Evolutionary conservation across 2,888 invertebrate genomes (phyloP).

Genomic region (Criorhina ranunculi): DNA sequence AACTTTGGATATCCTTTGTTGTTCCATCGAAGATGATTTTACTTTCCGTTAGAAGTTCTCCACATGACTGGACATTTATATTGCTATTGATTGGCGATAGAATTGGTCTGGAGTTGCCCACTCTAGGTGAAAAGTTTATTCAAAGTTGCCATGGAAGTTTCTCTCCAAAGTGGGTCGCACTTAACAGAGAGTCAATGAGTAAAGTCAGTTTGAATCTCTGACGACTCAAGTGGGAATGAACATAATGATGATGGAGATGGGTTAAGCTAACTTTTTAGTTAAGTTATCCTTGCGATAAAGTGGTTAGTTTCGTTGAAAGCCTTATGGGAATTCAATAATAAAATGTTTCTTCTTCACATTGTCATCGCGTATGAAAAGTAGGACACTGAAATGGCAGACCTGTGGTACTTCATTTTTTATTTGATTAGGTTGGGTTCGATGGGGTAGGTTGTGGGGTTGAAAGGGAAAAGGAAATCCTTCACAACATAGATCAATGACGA

Average conservation of each 20-base stretch:
- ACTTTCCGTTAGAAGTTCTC: neutral
- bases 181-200: slow-evolving; percentile 27
- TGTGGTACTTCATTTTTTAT: slow-evolving; percentile 1
- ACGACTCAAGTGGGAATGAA: slow-evolving; percentile 22
- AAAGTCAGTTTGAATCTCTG: slow-evolving; percentile 16
- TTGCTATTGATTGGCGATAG: slow-evolving; percentile 45
- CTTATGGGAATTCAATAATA: neutral
- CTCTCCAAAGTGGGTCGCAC: neutral
- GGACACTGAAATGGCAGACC: neutral
- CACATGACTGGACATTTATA: slow-evolving; percentile 46
- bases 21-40: neutral
- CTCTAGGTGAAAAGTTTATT: slow-evolving; percentile 36
- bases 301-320: neutral
- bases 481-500: no score
- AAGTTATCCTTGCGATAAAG: neutral
- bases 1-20: slow-evolving; percentile 4
- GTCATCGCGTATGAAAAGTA: neutral
- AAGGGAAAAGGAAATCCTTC: no score
- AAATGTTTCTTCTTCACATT: neutral
- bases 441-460: no score
- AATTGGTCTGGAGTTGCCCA: neutral
- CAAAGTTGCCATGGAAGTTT: slow-evolving; percentile 25
- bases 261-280: slow-evolving; percentile 29
- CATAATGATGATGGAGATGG: slow-evolving; percentile 19
- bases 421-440: neutral